These are phyloP conservation scores for Forpus xanthops DNA, from an alignment of 2,797 vertebrate genomes.

Conservation along the genomic window DNA sequence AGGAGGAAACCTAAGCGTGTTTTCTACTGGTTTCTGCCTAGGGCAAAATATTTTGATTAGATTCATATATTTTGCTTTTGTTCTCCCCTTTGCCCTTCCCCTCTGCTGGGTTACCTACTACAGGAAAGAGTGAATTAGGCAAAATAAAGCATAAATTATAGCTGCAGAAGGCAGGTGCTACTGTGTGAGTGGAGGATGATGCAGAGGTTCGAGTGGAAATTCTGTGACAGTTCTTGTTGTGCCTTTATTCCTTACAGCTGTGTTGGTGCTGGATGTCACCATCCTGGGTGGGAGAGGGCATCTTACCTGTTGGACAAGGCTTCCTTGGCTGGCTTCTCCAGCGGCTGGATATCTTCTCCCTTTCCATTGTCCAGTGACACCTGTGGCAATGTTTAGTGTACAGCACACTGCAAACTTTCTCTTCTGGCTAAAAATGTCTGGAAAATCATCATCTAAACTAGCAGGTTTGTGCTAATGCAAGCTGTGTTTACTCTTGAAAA, in stretches of 20 bases:
- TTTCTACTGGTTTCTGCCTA: neutral
- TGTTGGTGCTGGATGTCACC: neutral
- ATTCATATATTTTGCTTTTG: neutral
- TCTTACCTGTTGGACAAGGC: neutral
- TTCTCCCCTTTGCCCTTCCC: neutral
- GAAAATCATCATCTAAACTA: neutral
- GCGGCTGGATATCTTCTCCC: neutral
- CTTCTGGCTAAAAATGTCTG: neutral
- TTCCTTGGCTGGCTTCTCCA: neutral
- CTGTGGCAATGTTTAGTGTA: accelerated
- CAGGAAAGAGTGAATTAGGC: neutral
- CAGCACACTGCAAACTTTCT: neutral
- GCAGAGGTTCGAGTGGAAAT: neutral
- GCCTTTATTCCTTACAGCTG: neutral
- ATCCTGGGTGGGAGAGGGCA: neutral
- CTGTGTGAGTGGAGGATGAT: neutral
- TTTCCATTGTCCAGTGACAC: neutral
- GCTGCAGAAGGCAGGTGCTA: neutral
- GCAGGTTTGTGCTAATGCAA: slow-evolving; percentile 31
- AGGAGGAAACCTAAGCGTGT: neutral
- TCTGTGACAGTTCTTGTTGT: neutral
- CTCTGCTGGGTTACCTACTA: neutral
- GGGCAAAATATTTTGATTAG: neutral
- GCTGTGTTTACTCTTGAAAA: slow-evolving; percentile 71
- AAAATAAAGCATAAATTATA: neutral